These are phyloP conservation scores for Aricia artaxerxes DNA, from an alignment of 2,888 invertebrate species.

Conservation along the genomic window DNA sequence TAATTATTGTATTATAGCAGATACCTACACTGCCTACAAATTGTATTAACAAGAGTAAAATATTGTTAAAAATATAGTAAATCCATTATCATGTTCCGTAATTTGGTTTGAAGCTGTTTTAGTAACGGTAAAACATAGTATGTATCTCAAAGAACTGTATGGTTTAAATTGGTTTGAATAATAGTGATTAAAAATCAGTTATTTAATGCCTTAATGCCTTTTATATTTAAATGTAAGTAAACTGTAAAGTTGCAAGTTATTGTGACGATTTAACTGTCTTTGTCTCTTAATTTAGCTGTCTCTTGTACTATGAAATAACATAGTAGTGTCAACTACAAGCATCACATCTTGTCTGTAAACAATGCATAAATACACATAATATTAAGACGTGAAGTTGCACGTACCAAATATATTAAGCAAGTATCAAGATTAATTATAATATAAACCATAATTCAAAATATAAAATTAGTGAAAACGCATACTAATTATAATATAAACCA, in stretches of 20 bases:
- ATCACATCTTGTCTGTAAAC: slow-evolving; percentile 3
- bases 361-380: neutral
- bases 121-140: no score
- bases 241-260: neutral
- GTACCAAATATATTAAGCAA: neutral
- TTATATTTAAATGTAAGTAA: neutral
- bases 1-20: no score
- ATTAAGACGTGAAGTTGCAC: neutral
- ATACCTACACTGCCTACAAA: no score
- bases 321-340: neutral
- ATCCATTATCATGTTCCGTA: no score
- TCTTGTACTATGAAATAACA: neutral
- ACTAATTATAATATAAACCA: neutral
- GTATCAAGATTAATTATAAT: neutral
- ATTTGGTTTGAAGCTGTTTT: no score
- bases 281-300: neutral
- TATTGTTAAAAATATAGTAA: no score
- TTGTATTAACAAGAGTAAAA: no score
- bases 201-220: no score
- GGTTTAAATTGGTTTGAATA: no score
- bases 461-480: no score
- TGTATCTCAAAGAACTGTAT: no score
- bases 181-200: no score
- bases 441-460: neutral
- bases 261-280: neutral